Base-by-base conservation (phyloP, 2,797 vertebrate species). In the Helostoma temminkii region DNA sequence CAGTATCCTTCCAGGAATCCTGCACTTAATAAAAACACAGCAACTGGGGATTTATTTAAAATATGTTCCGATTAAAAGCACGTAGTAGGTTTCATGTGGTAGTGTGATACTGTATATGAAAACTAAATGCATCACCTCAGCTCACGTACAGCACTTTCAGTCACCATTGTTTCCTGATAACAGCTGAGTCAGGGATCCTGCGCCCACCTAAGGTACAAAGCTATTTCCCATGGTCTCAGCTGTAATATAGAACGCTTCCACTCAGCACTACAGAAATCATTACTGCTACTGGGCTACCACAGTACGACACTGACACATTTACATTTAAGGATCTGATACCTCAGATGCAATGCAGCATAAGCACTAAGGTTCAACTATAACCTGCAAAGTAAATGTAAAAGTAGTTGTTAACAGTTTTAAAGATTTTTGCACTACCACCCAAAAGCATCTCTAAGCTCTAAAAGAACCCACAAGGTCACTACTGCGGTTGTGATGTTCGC, bases 221-320 rank as follows among this genome's bases (percentile, higher is more conserved):
- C 74, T 34, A 74, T 78, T 67, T 85, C 79, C 86, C 82, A 71
- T 82, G 80, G 84, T 71, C 81, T 86, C 80, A 88, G 84, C 81
- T 76, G 65, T 64, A 85, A 64, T 67, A 58, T 45, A 78, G 62
- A 75, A 83, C 39, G 42, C 37, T 69, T 78, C 74, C 74, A 83
- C 73, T 87, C 81, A 89, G 86, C 89, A 86, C 61, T 82, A 66
- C 41, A 74, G 69, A 80, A 88, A 87, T 85, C 85, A 78, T 88
- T 90, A 86, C 76, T 67, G 86, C 68, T 71, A 61, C 67, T 45
- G 45, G 67, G 61, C 63, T 76, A 56, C 60, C 24, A 53, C 9
- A 59, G 41, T 4, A 52, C 24, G 65, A 49, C 59, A 53, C 9
- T 6, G 25, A 50, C 67, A 55, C 11, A 9, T 21, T 62, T 50